Evolutionary conservation across 2,113 vertebrate genomes (phyloP).

Genomic region (Cichladusa arquata): DNA sequence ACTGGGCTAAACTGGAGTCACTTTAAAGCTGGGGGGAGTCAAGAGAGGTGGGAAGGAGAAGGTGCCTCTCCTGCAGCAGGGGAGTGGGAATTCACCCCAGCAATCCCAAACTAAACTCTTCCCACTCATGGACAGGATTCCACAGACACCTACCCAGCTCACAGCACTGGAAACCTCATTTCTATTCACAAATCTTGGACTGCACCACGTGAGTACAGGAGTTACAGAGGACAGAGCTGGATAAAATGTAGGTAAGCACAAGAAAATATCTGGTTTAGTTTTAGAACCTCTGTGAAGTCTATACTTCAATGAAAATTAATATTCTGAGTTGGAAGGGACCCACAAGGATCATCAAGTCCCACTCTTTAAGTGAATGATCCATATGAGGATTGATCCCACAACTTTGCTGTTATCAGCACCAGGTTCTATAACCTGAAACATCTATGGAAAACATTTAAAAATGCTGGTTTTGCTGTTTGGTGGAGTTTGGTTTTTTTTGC

Average conservation of each 20-base stretch:
- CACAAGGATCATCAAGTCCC: neutral
- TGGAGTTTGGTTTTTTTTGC: neutral
- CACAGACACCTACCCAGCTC: fast-evolving
- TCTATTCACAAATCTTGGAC: neutral
- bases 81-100: neutral
- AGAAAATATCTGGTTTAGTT: neutral
- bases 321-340: neutral
- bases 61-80: neutral
- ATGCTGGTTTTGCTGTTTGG: neutral
- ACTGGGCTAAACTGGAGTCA: neutral
- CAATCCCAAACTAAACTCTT: neutral
- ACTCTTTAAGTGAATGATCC: neutral
- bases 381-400: neutral
- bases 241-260: neutral
- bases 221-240: constrained; percentile 6
- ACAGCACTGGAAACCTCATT: neutral
- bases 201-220: neutral
- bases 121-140: neutral
- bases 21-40: neutral
- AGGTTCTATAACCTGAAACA: neutral
- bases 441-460: neutral
- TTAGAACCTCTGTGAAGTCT: neutral
- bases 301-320: neutral
- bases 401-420: neutral
- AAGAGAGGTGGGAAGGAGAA: fast-evolving